Evolutionary conservation across 1,140 invertebrate genomes (phyloP), one percentile per base, ranked within the genome.

Genomic region (Platorchestia sp.): DNA sequence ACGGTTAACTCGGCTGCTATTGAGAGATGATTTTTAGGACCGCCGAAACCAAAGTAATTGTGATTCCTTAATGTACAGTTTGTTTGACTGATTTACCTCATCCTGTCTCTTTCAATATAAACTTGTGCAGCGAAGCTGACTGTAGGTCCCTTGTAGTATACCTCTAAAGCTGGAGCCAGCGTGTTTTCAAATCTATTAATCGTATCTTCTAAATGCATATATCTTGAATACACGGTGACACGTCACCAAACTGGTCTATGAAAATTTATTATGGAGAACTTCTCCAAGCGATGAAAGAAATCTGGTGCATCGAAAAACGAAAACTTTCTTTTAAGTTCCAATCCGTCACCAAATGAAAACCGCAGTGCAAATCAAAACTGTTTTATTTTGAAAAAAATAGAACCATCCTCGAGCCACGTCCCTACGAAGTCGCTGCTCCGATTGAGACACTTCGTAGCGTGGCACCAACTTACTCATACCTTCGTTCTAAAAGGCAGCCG

Each of bases 41-140:
- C 47, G 45, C 5, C 45, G 10, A 93, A 47, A 42, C 42, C n/a
- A 89, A 89, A 89, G n/a, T 89, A 41, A 19, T 89, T 89, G 87
- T 89, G 87, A 89, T 89, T 89, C 87, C 87, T 42, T 89, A 89
- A 36, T 89, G 87, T 89, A 89, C 87, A 89, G 87, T 89, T 89
- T 89, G 87, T 89, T 89, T 36, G 87, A 44, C 16, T 89, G 14
- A 41, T 89, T 89, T 89, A 41, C 87, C 87, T 89, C 59, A 75
- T 75, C 59, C 59, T 75, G 59, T 75, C 59, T 75, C 59, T 36
- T 75, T 75, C 59, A 75, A 75, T 75, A 75, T 75, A 75, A 75
- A 75, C 27, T 75, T 75, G 59, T 75, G 59, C 59, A 75, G 59
- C 14, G 36, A 22, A 22, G 3, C 59, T 75, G 59, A 75, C 10